phyloP scores from a whole-genome alignment of 2,888 invertebrate genomes.

The Microplitis manilae region DNA sequence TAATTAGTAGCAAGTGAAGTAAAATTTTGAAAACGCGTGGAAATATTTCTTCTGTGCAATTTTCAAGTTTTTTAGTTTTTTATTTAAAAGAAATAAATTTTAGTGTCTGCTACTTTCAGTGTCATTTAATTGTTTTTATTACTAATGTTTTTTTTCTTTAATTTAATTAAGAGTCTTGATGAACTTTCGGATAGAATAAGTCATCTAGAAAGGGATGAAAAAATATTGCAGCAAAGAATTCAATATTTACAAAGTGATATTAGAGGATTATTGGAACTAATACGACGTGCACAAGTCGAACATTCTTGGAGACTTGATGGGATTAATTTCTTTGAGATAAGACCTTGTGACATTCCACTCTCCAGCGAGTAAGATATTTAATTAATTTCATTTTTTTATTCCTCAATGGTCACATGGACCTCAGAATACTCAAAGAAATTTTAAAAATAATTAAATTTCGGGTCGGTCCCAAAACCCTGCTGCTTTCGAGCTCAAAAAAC shows the following conservation, averaged over 20 bases:
- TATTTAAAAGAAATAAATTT: neutral
- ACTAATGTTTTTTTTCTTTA: constrained; percentile 1
- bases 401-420: too few species aligned
- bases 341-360: constrained; percentile 60
- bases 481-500: too few species aligned
- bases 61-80: neutral
- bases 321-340: constrained; percentile 74
- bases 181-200: constrained; percentile 58
- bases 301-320: constrained; percentile 74
- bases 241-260: constrained; percentile 74
- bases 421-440: too few species aligned
- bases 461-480: too few species aligned
- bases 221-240: constrained; percentile 71
- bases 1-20: too few species aligned
- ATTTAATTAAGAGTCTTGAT: constrained; percentile 57
- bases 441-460: too few species aligned
- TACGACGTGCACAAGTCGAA: constrained; percentile 73
- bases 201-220: constrained; percentile 58
- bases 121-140: constrained; percentile 2
- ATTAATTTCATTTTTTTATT: neutral
- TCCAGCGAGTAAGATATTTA: constrained; percentile 57
- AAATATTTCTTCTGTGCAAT: too few species aligned
- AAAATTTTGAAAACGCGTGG: too few species aligned
- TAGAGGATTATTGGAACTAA: constrained; percentile 74
- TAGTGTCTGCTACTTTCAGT: too few species aligned